These are phyloP conservation scores for Glareola pratincola DNA, from an alignment of 2,113 vertebrate genomes.

Conservation along the genomic window DNA sequence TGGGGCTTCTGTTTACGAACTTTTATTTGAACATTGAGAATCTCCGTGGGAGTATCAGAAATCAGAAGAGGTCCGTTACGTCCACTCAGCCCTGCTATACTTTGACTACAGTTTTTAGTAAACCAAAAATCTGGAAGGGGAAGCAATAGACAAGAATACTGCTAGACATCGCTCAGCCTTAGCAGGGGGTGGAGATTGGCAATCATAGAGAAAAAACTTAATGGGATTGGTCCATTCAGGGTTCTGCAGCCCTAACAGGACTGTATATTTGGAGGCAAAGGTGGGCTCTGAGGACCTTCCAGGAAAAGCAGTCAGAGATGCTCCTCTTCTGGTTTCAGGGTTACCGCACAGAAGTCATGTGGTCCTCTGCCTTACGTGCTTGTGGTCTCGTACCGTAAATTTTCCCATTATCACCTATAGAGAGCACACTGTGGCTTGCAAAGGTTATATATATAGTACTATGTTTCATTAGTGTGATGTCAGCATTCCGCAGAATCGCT, in stretches of 20 bases:
- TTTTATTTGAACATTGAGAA: neutral
- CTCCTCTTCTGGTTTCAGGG: neutral
- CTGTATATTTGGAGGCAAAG: neutral
- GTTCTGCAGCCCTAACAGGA: neutral
- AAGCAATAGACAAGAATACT: neutral
- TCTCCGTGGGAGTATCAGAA: neutral
- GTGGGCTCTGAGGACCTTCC: neutral
- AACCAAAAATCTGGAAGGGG: neutral
- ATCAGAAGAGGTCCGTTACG: neutral
- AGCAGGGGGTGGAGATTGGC: neutral
- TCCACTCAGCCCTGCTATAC: neutral
- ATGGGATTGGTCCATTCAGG: neutral
- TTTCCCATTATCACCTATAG: neutral
- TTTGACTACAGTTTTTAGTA: neutral
- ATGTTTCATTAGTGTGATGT: neutral
- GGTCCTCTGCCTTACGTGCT: neutral
- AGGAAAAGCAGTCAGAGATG: neutral
- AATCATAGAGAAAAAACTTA: neutral
- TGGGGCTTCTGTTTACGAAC: neutral
- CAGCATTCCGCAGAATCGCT: neutral
- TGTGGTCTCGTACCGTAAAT: neutral
- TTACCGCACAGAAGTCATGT: neutral
- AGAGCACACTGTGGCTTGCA: neutral
- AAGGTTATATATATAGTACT: neutral
- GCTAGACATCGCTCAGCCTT: neutral